Conservation (phyloP, 2,888 invertebrate species). For the Diaperis boleti region DNA sequence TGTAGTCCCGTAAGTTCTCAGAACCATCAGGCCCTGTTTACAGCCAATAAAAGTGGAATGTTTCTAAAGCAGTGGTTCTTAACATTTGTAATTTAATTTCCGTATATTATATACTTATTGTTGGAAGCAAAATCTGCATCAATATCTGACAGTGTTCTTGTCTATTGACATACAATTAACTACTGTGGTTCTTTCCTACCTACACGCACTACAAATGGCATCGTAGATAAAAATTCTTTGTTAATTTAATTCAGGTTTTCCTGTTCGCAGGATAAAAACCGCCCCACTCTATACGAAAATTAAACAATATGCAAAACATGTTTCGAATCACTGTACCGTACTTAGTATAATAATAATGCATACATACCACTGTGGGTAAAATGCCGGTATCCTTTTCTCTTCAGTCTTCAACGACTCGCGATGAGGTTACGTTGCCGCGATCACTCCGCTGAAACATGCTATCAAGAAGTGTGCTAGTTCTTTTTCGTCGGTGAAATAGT, state of each 20-base stretch:
- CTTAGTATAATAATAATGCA: constrained; percentile 34
- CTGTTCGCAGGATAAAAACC: too few relatives aligned
- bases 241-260: neutral
- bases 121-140: constrained; percentile 1
- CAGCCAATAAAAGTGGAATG: too few relatives aligned
- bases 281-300: neutral
- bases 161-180: too few relatives aligned
- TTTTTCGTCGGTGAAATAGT: constrained; percentile 8
- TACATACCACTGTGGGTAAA: constrained; percentile 37
- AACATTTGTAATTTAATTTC: neutral
- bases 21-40: neutral
- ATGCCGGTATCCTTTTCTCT: constrained; percentile 43
- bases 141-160: constrained; percentile 6
- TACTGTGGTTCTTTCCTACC: too few relatives aligned
- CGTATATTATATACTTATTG: too few relatives aligned
- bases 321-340: constrained; percentile 30
- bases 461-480: constrained; percentile 7
- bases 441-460: constrained; percentile 18
- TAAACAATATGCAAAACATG: constrained; percentile 19
- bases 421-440: constrained; percentile 35
- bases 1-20: too few relatives aligned
- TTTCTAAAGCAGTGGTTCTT: constrained; percentile 19
- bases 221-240: too few relatives aligned
- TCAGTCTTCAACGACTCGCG: constrained; percentile 42
- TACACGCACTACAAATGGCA: too few relatives aligned